phyloP scores from a whole-genome alignment of 2,888 invertebrate genomes.

The Zonitis immaculata region DNA sequence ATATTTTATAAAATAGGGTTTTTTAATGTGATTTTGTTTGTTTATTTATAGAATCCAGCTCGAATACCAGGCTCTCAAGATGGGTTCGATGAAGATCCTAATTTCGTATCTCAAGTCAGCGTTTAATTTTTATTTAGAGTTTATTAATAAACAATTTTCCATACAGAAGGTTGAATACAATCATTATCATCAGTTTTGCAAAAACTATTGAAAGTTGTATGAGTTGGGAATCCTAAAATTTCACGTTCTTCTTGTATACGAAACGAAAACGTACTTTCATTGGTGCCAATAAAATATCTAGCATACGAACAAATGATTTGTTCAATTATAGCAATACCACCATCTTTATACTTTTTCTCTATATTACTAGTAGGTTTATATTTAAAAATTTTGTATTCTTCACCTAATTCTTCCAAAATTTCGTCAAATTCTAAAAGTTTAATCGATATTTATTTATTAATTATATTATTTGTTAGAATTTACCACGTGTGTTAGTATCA shows the following conservation, averaged over 20 bases:
- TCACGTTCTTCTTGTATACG: conserved; percentile 97
- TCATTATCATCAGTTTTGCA: conserved; percentile 61
- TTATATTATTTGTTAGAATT: conserved; percentile 23
- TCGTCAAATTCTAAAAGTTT: conserved; percentile 50
- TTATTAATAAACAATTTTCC: conserved; percentile 63
- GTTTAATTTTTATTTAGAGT: conserved; percentile 5
- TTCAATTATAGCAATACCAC: conserved; percentile 88
- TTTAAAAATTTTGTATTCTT: conserved; percentile 39
- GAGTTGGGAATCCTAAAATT: conserved; percentile 78
- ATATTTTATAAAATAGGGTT: too few relatives aligned
- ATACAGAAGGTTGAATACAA: conserved; percentile 72
- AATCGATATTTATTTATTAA: neutral
- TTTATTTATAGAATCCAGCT: conserved; percentile 65
- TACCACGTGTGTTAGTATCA: conserved; percentile 64
- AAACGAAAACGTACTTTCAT: conserved; percentile 94
- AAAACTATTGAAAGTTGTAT: conserved; percentile 83
- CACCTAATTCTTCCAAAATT: conserved; percentile 49
- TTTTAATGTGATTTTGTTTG: too few relatives aligned
- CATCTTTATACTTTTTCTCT: conserved; percentile 62
- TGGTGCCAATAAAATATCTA: conserved; percentile 82
- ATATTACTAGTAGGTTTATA: conserved; percentile 52
- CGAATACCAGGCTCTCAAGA: conserved; percentile 53
- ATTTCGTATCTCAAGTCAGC: conserved; percentile 38
- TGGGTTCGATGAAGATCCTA: conserved; percentile 41
- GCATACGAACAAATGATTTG: conserved; percentile 93